Base-by-base conservation (phyloP, 2,113 vertebrate genomes). In the Nansenia antarctica region DNA sequence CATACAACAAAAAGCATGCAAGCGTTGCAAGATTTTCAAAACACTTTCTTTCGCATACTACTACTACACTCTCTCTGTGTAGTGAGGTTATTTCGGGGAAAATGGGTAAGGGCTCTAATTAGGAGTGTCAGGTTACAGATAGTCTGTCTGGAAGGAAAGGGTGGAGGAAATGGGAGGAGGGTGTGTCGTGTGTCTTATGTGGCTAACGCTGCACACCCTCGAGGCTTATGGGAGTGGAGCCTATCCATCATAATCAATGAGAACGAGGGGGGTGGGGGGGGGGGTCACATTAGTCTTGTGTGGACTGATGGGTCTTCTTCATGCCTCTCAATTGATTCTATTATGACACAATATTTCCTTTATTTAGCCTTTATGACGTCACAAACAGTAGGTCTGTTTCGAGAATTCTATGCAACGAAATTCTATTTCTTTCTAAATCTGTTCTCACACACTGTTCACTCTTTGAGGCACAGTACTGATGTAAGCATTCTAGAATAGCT, bases 171-270 rank as follows among this genome's bases (percentile, higher is more conserved):
- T 68, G 45, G 61, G 31, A 67, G 39, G 55, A 88, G 88, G 87
- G 87, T 83, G 89, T 88, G 88, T 86, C 81, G 67, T n/a, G 76
- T 77, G 78, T 89, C 79, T 89, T 61, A 75, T 90, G 86, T 86
- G 89, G 87, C 86, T 78, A 62, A 73, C 42, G 74, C 81, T 45
- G 81, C 80, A 11, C 61, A 63, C 82, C 82, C 82, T 86, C 67
- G 34, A 77, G 86, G 83, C 77, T 72, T 60, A n/a, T 74, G 65
- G 27, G 65, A 69, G 60, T 1, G 22, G 53, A 73, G 68, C 67
- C 61, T 34, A 72, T 81, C 84, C 75, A 4, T 70, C 77, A 85
- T 87, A 83, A 85, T 84, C 76, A 80, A 81, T 72, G 35, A 49
- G 39, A n/a, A n/a, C n/a, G n/a, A n/a, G n/a, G n/a, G n/a, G n/a